Evolutionary conservation across 2,888 invertebrate species (phyloP), one percentile per base, ranked within the genome.

Genomic region (Synergus gifuensis): DNA sequence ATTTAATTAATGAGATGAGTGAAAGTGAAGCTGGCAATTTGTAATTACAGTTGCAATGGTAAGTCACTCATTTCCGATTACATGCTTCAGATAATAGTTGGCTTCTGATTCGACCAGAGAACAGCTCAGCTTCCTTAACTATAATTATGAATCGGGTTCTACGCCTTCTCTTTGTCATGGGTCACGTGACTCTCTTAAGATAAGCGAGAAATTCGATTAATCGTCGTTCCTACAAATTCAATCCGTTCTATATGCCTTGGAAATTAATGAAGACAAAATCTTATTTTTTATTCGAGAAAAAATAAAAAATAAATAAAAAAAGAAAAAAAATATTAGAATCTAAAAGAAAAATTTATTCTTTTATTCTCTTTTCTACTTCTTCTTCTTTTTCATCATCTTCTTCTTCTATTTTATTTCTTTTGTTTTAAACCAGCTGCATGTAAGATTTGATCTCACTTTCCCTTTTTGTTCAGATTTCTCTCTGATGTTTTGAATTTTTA

Each of bases 171-270:
- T 69, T 49, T 69, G 49, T 69, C 69, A 69, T 22, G 49, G 69
- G 49, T 69, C 69, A 69, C 46, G 9, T 69, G 69, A 36, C 22
- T 28, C 69, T 46, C 22, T 28, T 8, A 44, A 49, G 69, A 69
- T 69, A 69, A 49, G 69, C 49, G 49, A 49, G 69, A 69, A 28
- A 69, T 69, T 69, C 69, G 69, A 69, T 69, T 49, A 49, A 69
- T 69, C 49, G 28, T 49, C 69, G 14, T 28, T 49, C 16, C 69
- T 12, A 69, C 49, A 69, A 67, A 44, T 44, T 18, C 42, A 67
- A 44, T 67, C 12, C 18, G 18, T 22, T 44, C 46, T 46, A 44
- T 22, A 22, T 14, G 22, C 22, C 14, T 67, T 67, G 44, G 14
- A 44, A 67, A 22, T 67, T 46, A 9, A 11, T 22, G 14, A 44